phyloP scores from a whole-genome alignment of 2,797 vertebrate species.

The Aeoliscus strigatus region DNA sequence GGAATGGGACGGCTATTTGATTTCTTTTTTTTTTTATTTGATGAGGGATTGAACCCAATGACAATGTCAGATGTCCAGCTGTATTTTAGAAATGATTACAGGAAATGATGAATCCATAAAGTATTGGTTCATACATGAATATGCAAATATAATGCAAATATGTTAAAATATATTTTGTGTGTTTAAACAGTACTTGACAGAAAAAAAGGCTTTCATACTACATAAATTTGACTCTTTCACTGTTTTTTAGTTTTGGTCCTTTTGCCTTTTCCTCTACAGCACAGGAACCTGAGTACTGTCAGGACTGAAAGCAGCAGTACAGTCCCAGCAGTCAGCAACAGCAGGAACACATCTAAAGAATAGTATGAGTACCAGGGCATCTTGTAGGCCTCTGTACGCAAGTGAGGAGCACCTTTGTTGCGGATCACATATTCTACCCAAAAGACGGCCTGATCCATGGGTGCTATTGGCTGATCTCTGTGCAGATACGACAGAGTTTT shows the following conservation, averaged over 20 bases:
- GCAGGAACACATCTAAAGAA: conserved; percentile 54
- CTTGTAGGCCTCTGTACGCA: conserved; percentile 62
- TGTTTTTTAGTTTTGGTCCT: conserved; percentile 53
- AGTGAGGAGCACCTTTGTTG: conserved; percentile 65
- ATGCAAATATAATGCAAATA: too few species aligned
- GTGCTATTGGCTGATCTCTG: conserved; percentile 58
- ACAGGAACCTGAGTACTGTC: conserved; percentile 32
- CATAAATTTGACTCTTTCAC: conserved; percentile 9
- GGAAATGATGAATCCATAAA: too few species aligned
- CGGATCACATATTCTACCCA: conserved; percentile 74
- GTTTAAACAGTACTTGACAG: not conserved
- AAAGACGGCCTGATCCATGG: conserved; percentile 63
- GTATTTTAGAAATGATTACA: too few species aligned
- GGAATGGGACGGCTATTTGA: too few species aligned
- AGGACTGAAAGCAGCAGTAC: conserved; percentile 17
- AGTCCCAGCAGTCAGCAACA: conserved; percentile 20
- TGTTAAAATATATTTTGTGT: too few species aligned
- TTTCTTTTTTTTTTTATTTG: too few species aligned
- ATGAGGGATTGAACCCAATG: too few species aligned
- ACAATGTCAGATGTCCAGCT: too few species aligned
- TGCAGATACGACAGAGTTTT: conserved; percentile 60
- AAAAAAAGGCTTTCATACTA: not conserved
- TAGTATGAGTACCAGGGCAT: conserved; percentile 72
- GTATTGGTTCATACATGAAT: too few species aligned
- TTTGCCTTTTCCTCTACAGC: conserved; percentile 34